phyloP scores from a whole-genome alignment of 2,113 vertebrate species.

The Silurus meridionalis region DNA sequence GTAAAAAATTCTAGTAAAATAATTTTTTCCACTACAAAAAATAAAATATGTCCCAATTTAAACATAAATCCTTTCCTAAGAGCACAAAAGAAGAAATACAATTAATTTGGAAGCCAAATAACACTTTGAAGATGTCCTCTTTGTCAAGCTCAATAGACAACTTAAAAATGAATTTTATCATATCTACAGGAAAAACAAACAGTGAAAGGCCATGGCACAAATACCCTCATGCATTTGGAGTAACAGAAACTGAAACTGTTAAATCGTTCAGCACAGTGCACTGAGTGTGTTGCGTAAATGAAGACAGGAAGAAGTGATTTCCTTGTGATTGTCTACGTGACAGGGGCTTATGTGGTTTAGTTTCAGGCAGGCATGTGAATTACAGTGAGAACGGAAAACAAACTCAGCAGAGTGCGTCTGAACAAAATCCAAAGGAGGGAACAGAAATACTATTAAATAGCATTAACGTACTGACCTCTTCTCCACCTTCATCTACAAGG shows the following conservation, averaged over 20 bases:
- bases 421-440: neutral
- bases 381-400: neutral
- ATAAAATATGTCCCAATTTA: neutral
- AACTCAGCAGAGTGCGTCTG: neutral
- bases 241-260: neutral
- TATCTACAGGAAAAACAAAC: neutral
- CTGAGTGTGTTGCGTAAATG: neutral
- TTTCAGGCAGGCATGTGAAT: neutral
- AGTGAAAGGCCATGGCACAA: neutral
- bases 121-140: neutral
- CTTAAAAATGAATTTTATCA: neutral
- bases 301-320: neutral
- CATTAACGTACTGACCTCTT: constrained; percentile 80
- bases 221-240: neutral
- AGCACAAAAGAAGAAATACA: neutral
- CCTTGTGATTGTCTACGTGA: neutral
- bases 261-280: neutral
- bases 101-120: neutral
- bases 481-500: constrained; percentile 94
- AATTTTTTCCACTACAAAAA: neutral
- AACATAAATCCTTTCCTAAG: neutral
- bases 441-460: neutral
- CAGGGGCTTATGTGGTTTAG: neutral
- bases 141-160: neutral
- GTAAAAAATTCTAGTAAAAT: neutral